Evolutionary conservation across 1,140 invertebrate genomes (phyloP).

Genomic region (Drosophila eugracilis): DNA sequence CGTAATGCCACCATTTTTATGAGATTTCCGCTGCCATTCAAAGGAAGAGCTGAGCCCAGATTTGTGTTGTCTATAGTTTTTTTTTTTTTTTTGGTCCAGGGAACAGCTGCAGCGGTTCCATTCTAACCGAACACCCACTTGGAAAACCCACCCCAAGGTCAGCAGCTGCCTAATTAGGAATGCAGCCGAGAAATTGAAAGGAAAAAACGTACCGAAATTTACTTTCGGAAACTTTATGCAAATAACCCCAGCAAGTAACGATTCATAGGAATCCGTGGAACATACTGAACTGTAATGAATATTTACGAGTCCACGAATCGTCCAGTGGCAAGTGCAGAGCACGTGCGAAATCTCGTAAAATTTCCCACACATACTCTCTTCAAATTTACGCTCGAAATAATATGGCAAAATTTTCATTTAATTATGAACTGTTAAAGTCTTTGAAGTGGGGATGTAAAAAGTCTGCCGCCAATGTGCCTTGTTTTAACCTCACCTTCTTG

Average conservation of each 20-base stretch:
- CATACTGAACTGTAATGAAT: conserved; percentile 75
- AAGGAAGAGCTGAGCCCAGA: conserved; percentile 55
- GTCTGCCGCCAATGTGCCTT: not conserved
- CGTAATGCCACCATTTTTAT: conserved; percentile 48
- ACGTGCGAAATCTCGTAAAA: conserved; percentile 72
- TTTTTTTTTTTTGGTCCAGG: no score
- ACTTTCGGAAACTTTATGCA: conserved; percentile 74
- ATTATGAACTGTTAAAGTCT: conserved; percentile 67
- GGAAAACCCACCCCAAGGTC: conserved; percentile 57
- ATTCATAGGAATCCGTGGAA: conserved; percentile 35
- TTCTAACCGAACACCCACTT: not conserved
- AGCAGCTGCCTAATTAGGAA: conserved; percentile 68
- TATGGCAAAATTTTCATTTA: conserved; percentile 77
- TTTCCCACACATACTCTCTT: conserved; percentile 67
- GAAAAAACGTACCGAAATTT: conserved; percentile 35
- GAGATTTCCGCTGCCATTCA: conserved; percentile 42
- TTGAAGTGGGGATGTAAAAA: conserved; percentile 9
- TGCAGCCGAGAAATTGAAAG: conserved; percentile 38
- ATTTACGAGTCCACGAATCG: conserved; percentile 68
- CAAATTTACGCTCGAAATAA: conserved; percentile 76
- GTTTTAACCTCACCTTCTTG: not conserved
- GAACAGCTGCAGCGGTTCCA: conserved; percentile 65
- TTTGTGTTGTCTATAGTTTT: conserved; percentile 36
- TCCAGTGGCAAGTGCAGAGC: conserved; percentile 37
- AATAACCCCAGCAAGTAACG: conserved; percentile 52